phyloP scores from a whole-genome alignment of 2,797 vertebrate genomes.

The Labeo calbasu region DNA sequence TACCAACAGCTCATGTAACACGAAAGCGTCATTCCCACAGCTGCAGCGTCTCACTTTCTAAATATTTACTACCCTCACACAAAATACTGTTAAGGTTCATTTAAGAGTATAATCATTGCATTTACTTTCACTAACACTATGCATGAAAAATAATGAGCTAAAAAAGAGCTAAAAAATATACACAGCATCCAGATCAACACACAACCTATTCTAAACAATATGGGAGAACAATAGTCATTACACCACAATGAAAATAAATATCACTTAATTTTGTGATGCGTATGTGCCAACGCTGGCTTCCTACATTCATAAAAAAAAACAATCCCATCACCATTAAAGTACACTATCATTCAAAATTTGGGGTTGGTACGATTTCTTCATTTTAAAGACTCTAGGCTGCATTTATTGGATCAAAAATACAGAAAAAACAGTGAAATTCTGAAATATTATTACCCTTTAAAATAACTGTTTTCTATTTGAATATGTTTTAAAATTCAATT shows the following conservation, averaged over 20 bases:
- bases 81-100: neutral
- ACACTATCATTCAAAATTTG: neutral
- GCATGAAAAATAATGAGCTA: neutral
- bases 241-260: neutral
- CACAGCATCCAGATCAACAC: no score
- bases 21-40: neutral
- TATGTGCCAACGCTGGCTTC: neutral
- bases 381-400: neutral
- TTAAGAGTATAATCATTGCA: neutral
- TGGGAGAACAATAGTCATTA: neutral
- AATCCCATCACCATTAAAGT: neutral
- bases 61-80: neutral
- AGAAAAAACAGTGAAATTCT: neutral
- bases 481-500: neutral
- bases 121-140: neutral
- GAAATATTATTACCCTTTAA: neutral
- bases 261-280: neutral
- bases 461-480: neutral
- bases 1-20: slow-evolving; percentile 1
- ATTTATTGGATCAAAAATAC: neutral
- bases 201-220: neutral
- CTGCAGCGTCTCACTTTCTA: neutral
- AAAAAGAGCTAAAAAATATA: neutral
- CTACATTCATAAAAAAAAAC: neutral
- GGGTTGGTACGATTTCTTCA: neutral